Evolutionary conservation across 2,888 invertebrate species (phyloP).

Genomic region (Rhingia rostrata): DNA sequence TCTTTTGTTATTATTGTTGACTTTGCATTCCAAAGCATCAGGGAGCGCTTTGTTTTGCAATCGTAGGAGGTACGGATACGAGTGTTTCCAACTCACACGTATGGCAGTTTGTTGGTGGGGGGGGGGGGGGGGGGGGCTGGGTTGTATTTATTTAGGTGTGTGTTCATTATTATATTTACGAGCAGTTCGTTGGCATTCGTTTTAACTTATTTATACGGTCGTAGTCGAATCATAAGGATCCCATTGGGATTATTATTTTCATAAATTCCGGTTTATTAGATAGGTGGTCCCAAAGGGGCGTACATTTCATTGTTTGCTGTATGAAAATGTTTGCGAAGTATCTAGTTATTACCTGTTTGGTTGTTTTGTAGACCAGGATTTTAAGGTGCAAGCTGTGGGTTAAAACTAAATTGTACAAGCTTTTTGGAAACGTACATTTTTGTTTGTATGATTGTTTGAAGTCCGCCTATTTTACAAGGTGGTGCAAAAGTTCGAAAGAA

Average conservation of each 20-base stretch:
- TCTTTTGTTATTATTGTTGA: conserved; percentile 43
- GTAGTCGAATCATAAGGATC: conserved; percentile 3
- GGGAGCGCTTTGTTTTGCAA: not conserved
- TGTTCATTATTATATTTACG: conserved; percentile 6
- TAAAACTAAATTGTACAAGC: too few species aligned
- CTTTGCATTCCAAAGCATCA: conserved; percentile 2
- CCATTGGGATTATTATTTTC: conserved; percentile 46
- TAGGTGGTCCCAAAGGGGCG: conserved; percentile 27
- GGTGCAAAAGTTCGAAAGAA: too few species aligned
- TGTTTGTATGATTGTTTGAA: too few species aligned
- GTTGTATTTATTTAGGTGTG: conserved; percentile 33
- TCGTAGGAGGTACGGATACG: too few species aligned
- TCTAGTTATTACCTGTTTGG: too few species aligned
- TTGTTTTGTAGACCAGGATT: too few species aligned
- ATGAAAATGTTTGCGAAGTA: too few species aligned
- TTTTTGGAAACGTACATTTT: too few species aligned
- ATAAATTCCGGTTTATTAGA: conserved; percentile 29
- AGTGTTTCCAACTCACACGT: conserved; percentile 1
- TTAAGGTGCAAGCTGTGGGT: too few species aligned
- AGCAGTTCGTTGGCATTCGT: conserved; percentile 13
- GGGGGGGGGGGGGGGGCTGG: not conserved
- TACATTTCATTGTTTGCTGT: not conserved
- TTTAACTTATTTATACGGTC: conserved; percentile 8
- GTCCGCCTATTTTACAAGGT: too few species aligned
- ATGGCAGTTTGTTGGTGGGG: not conserved